Conservation (phyloP, 2,888 invertebrate genomes). For the Mythimna vitellina region DNA sequence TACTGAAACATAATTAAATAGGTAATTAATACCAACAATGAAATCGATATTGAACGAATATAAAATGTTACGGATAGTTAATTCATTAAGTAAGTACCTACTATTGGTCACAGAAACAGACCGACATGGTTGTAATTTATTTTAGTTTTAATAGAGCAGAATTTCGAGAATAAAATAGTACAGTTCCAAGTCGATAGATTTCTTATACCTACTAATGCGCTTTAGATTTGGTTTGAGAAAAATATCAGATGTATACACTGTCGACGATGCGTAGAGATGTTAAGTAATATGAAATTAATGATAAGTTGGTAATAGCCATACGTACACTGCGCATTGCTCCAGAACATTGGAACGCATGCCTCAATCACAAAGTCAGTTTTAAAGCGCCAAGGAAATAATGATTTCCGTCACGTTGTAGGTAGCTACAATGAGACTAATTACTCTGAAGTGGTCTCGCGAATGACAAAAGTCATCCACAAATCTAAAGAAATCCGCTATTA, state of each 20-base stretch:
- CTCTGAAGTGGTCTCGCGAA: too few relatives aligned
- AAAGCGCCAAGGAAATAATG: neutral
- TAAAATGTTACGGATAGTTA: neutral
- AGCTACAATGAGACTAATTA: neutral
- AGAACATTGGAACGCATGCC: neutral
- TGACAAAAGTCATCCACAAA: too few relatives aligned
- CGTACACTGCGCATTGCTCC: neutral
- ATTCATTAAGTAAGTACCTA: too few relatives aligned
- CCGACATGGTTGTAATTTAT: neutral
- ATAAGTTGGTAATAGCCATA: too few relatives aligned
- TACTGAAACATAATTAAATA: conserved; percentile 29
- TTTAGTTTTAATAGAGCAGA: neutral
- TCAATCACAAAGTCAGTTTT: neutral
- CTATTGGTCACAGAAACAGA: neutral
- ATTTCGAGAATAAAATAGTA: neutral
- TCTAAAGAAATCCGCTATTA: too few relatives aligned
- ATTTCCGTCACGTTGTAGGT: neutral
- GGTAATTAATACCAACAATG: conserved; percentile 16
- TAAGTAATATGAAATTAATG: too few relatives aligned
- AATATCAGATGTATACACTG: neutral
- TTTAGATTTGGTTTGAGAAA: neutral
- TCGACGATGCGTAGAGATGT: neutral
- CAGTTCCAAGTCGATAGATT: conserved; percentile 5
- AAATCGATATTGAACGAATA: conserved; percentile 15
- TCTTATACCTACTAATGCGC: neutral